Conservation (phyloP, 2,797 vertebrate genomes). For the Bucorvus abyssinicus region DNA sequence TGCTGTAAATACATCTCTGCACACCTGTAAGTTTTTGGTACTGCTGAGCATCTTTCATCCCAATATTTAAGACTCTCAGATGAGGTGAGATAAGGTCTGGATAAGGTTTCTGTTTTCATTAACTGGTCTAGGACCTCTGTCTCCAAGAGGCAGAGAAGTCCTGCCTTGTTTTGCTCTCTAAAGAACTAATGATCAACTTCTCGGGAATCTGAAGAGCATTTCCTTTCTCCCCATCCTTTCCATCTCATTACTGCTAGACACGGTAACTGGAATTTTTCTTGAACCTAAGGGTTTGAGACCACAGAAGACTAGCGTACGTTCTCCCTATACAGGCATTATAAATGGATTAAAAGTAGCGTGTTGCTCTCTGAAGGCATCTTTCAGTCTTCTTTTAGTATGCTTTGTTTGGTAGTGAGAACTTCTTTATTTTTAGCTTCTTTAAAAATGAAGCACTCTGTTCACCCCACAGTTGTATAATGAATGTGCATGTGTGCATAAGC, state of each 20-base stretch:
- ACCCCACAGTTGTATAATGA: background rate
- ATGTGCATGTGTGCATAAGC: background rate
- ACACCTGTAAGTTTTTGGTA: background rate
- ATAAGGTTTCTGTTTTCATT: background rate
- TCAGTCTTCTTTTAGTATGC: background rate
- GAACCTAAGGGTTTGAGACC: background rate
- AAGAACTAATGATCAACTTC: background rate
- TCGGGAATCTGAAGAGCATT: background rate
- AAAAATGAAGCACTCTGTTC: background rate
- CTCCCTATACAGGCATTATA: background rate
- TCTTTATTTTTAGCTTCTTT: slow-evolving; percentile 11
- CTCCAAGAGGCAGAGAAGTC: background rate
- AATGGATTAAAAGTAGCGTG: background rate
- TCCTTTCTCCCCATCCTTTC: background rate
- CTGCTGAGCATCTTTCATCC: background rate
- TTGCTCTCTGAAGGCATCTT: background rate
- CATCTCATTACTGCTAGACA: background rate
- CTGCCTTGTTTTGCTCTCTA: background rate
- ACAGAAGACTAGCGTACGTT: background rate
- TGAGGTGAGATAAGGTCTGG: background rate
- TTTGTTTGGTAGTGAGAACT: background rate
- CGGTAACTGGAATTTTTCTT: background rate
- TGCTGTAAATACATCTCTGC: background rate
- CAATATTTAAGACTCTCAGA: background rate
- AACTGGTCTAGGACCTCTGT: background rate